Base-by-base conservation (phyloP, 2,113 vertebrate genomes). In the Perca fluviatilis region DNA sequence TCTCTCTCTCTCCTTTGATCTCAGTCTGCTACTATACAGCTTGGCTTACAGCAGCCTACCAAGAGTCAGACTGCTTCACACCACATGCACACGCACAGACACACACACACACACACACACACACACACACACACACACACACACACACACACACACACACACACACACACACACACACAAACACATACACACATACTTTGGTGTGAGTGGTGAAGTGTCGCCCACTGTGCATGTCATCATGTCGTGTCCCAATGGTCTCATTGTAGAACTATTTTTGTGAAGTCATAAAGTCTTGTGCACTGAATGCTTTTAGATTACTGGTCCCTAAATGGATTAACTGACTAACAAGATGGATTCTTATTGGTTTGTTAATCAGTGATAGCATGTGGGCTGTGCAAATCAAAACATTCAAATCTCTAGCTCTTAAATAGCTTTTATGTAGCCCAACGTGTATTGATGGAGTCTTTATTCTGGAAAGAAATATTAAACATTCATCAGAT, bases 1-100 rank as follows among this genome's bases (percentile, higher is more conserved):
- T 56, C n/a, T 56, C 4, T 30, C 54, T 57, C 30, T 19, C 19
- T 36, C 53, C 61, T 57, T 86, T 88, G 85, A 91, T 92, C 90
- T 82, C 66, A 83, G 80, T 93, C 89, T 92, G 92, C 92, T 94
- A 86, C 80, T 85, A 74, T 77, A 81, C 83, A 92, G 84, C 87
- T 83, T 87, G 86, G 78, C 84, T 92, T 88, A 77, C 69, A 80
- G 63, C 40, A 73, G 82, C 76, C 82, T 46, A 77, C 81, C 75
- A 72, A 82, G 2, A 85, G 77, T 89, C 78, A 79, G 81, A 76
- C 80, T 80, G 68, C 60, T 62, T 13, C 54, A 5, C 21, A 3
- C 36, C 21, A 56, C 62, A 53, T 62, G 40, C 68, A 11, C 67
- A 51, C 62, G 60, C 40, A 23, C 80, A 60, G 72, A 33, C 40